phyloP scores from a whole-genome alignment of 2,113 vertebrate genomes.

The Maccullochella peelii region DNA sequence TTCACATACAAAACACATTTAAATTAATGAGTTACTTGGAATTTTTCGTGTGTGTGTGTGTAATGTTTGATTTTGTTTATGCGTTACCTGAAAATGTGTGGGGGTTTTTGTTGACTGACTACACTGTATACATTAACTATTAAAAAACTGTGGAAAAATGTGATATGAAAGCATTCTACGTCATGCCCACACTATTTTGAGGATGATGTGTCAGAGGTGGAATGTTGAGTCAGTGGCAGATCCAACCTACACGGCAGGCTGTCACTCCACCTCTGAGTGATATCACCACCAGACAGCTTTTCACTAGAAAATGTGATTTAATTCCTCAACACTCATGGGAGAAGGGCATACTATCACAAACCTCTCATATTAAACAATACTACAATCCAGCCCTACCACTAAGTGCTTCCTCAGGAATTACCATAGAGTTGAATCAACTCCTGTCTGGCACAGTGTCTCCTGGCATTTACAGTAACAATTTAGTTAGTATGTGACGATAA shows the following conservation, averaged over 20 bases:
- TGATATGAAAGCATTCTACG: not conserved
- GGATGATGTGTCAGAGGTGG: conserved; percentile 18
- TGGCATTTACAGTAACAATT: no score
- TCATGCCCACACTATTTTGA: not conserved
- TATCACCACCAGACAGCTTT: not conserved
- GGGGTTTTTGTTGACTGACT: not conserved
- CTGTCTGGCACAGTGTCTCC: not conserved
- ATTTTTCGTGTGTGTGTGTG: no score
- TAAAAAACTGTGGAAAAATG: not conserved
- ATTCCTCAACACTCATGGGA: not conserved
- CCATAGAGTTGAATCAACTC: not conserved
- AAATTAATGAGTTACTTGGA: not conserved
- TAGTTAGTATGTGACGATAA: no score
- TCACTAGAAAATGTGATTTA: not conserved
- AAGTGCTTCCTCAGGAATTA: not conserved
- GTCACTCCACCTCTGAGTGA: not conserved
- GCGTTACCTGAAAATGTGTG: no score
- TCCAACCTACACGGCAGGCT: not conserved
- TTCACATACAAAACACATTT: not conserved
- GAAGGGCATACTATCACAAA: not conserved
- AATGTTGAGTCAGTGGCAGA: conserved; percentile 27
- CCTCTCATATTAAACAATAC: not conserved
- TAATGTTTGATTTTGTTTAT: not conserved
- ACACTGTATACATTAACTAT: not conserved
- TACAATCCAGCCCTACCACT: not conserved